phyloP scores from a whole-genome alignment of 2,113 vertebrate genomes.

The Thryonomys swinderianus region DNA sequence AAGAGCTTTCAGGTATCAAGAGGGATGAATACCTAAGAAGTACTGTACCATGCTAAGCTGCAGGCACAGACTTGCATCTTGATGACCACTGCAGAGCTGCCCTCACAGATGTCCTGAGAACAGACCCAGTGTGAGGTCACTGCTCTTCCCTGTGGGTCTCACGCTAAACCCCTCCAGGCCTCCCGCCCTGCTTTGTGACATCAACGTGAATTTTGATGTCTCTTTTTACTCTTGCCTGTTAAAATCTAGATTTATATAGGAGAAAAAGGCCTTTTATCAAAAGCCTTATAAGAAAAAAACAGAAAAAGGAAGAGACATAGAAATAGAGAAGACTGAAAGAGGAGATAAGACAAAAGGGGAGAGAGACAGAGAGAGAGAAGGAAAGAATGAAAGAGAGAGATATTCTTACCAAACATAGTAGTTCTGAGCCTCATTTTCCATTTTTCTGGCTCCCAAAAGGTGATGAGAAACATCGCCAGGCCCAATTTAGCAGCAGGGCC shows the following conservation, averaged over 20 bases:
- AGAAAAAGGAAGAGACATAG: too few relatives aligned
- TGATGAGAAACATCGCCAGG: background rate
- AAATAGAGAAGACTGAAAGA: background rate
- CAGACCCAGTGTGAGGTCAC: background rate
- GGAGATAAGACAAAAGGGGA: too few relatives aligned
- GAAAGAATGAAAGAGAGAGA: background rate
- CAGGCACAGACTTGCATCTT: background rate
- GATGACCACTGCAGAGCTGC: background rate
- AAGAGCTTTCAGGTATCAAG: background rate
- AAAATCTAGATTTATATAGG: background rate
- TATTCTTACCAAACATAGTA: background rate
- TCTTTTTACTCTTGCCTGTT: background rate
- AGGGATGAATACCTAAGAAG: background rate
- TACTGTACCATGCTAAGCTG: background rate
- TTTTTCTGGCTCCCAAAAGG: background rate
- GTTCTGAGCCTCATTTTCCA: background rate
- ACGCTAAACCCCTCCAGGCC: background rate
- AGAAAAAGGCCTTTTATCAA: background rate
- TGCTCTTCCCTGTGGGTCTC: background rate
- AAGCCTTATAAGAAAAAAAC: background rate
- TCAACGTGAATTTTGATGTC: background rate
- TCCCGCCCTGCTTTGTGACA: background rate
- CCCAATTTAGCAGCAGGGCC: background rate
- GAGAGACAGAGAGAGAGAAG: background rate
- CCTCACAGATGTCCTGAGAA: background rate